Conservation (phyloP, 2,113 vertebrate species). For the Peromyscus leucopus region DNA sequence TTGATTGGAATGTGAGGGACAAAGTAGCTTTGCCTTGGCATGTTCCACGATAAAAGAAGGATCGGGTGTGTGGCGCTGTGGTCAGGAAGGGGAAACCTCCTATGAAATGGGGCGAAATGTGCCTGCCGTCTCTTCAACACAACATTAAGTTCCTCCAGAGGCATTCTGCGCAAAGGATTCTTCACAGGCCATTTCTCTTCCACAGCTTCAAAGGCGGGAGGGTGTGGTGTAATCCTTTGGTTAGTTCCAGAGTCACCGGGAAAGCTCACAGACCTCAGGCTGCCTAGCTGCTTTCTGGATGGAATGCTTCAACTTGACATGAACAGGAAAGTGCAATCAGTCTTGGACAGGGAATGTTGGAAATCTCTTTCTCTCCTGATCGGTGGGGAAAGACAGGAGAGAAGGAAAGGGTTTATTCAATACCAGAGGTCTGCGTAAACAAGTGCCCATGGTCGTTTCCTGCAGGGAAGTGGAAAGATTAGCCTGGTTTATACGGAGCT, state of each 20-base stretch:
- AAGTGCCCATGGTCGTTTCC: slow-evolving; percentile 15
- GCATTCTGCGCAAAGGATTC: slow-evolving; percentile 43
- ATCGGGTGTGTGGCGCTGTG: slow-evolving; percentile 49
- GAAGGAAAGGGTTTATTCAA: slow-evolving; percentile 61
- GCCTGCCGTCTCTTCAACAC: slow-evolving; percentile 52
- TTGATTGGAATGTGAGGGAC: slow-evolving; percentile 74
- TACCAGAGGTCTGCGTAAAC: slow-evolving; percentile 38
- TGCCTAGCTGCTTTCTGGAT: slow-evolving; percentile 43
- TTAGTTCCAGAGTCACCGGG: slow-evolving; percentile 57
- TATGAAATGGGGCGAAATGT: slow-evolving; percentile 35
- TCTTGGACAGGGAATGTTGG: slow-evolving; percentile 42
- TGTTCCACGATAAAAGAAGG: slow-evolving; percentile 55
- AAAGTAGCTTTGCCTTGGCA: slow-evolving; percentile 76
- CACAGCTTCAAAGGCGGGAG: slow-evolving; percentile 27
- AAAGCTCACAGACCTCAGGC: slow-evolving; percentile 43
- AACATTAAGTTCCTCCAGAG: slow-evolving; percentile 68
- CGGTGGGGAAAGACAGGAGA: slow-evolving; percentile 25
- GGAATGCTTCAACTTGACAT: slow-evolving; percentile 69
- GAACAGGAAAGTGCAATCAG: slow-evolving; percentile 69
- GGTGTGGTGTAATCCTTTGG: neutral
- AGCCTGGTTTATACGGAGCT: slow-evolving; percentile 75
- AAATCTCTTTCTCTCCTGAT: neutral
- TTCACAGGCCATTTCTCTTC: slow-evolving; percentile 71
- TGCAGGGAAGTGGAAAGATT: slow-evolving; percentile 75
- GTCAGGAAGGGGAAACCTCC: slow-evolving; percentile 68